Evolutionary conservation across 64 coral and sea anemone species (phyloP), one percentile per base, ranked within the genome.

Genomic region (Anthopleura sola): DNA sequence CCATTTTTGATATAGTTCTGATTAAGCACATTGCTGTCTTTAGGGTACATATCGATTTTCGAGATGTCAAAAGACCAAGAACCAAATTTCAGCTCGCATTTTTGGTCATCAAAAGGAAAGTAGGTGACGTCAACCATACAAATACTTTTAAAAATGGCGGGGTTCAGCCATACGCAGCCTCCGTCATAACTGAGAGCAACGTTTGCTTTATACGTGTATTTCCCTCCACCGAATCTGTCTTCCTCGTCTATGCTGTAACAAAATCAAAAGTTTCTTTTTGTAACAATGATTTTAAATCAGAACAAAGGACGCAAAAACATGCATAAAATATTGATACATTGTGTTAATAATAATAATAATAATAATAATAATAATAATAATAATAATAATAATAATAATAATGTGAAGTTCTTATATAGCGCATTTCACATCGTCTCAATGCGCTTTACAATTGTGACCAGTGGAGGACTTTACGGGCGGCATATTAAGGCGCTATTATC

Each of bases 21-120:
- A 68, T 96, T 96, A 0, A 89, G 12, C 8, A 82, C 85, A 32
- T 68, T 39, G 21, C 75, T 75, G 38, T 83, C 56, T 46, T 34
- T 62, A 8, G 62, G 78, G 21, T 86, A 56, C 0, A 96, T 49
- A 51, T 96, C 90, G 37, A 96, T 54, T 14, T 88, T 82, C 38
- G 86, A 86, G 76, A 79, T 79, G 38, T 96, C 94, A 46, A 84
- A 90, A 3, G 94, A 86, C 94, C 94, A 96, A 1, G 90, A 92
- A 23, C 94, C 94, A 23, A 96, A 96, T 64, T 96, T 96, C 0
- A 96, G 44, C 38, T 69, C 55, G 34, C 94, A 96, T 21, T 82
- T 85, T 55, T 96, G 94, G 57, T 96, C 90, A 78, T 96, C 94
- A 83, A 96, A 96, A 7, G 94, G 94, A 83, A 96, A 96, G 49